Evolutionary conservation across 2,797 vertebrate species (phyloP), one percentile per base, ranked within the genome.

Genomic region (Poecilia picta): DNA sequence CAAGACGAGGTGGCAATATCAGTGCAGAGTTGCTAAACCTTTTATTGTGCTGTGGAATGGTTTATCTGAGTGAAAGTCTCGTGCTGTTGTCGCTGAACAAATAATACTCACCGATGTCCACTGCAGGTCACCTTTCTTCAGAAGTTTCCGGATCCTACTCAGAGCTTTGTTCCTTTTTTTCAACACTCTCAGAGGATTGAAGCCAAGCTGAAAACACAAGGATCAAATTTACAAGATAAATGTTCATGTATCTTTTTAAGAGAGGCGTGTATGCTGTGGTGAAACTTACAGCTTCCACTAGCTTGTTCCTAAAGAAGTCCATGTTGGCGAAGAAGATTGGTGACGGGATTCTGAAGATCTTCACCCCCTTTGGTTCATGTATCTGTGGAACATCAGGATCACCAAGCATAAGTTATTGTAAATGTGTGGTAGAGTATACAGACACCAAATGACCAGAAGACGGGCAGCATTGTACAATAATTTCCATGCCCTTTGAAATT

Each of bases 251-350:
- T 66, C 0, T 0, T 28, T 46, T 15, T 23, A 28, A 31, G 15
- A 36, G 15, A 51, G 18, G 10, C 6, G 2, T 20, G 3, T 5
- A 28, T 0, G 12, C n/a, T 55, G 13, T 46, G 47, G n/a, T 49
- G 25, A 70, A 71, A 92, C 98, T 92, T 95, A 99, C 98, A 92
- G 97, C 96, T 55, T 96, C 89, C 10, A 91, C 86, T 43, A 99
- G 95, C 85, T 98, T 99, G 78, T 95, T 95, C 88, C 92, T 96
- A 89, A 99, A 97, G 94, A 98, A 98, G 12, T 96, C 93, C 39
- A 96, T 95, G 73, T 99, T 99, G 84, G 98, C 98, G 0, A 99
- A 99, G 94, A 98, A 99, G 85, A 99, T 96, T 0, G 98, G 98
- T 16, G 98, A 96, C 0, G 98, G 95, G 13, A 98, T 99, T 91